These are phyloP conservation scores for Sinelater perroti DNA, from an alignment of 2,888 invertebrate species.

Conservation along the genomic window DNA sequence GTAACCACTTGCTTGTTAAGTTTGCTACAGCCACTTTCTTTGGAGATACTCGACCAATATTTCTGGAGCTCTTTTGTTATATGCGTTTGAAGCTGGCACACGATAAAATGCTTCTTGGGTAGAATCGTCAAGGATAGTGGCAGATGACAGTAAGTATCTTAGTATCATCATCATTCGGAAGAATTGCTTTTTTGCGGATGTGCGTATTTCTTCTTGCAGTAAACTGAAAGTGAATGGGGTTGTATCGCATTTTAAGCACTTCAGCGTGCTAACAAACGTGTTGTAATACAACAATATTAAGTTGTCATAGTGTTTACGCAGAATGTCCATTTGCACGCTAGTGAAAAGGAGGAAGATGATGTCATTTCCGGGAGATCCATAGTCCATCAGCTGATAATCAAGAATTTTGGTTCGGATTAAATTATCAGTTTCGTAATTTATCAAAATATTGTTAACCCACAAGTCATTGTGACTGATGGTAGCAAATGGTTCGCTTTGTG, in stretches of 20 bases:
- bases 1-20: no score
- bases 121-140: slow-evolving; percentile 41
- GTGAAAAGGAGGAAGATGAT: slow-evolving; percentile 64
- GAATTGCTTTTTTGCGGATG: slow-evolving; percentile 54
- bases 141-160: slow-evolving; percentile 57
- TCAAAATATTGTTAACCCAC: slow-evolving; percentile 69
- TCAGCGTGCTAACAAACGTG: slow-evolving; percentile 57
- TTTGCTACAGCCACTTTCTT: no score
- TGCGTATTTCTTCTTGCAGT: slow-evolving; percentile 56
- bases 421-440: slow-evolving; percentile 53
- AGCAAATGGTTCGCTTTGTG: slow-evolving; percentile 61
- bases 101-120: no score
- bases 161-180: slow-evolving; percentile 60
- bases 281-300: slow-evolving; percentile 63
- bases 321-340: slow-evolving; percentile 59
- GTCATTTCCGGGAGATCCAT: slow-evolving; percentile 63
- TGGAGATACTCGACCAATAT: no score
- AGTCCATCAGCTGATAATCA: slow-evolving; percentile 66
- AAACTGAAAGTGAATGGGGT: slow-evolving; percentile 55
- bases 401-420: slow-evolving; percentile 59
- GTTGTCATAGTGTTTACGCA: slow-evolving; percentile 58
- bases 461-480: slow-evolving; percentile 65
- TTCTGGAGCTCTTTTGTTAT: no score
- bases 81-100: no score
- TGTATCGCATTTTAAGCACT: slow-evolving; percentile 47